These are phyloP conservation scores for Mormyrops attenuatus DNA, from an alignment of 2,797 vertebrate species.

Conservation along the genomic window DNA sequence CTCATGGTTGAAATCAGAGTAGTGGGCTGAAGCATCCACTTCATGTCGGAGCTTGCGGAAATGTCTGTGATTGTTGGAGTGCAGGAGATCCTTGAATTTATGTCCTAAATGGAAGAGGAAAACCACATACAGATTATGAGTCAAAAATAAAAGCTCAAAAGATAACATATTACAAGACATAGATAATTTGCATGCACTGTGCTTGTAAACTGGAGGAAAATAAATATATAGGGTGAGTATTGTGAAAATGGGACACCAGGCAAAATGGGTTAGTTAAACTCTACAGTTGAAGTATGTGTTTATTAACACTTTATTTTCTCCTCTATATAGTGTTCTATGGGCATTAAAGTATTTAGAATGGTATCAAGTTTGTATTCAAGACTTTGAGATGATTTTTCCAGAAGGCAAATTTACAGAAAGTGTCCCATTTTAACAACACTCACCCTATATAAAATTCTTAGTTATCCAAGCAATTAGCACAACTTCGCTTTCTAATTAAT, in stretches of 20 bases:
- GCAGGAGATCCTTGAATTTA: conserved; percentile 79
- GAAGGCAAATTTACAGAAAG: not conserved
- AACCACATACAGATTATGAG: not conserved
- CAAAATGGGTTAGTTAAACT: not conserved
- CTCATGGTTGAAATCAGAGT: conserved; percentile 72
- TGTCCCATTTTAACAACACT: not conserved
- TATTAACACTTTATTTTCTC: not conserved
- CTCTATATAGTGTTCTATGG: not conserved
- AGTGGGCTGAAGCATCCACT: conserved; percentile 85
- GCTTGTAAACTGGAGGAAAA: not conserved
- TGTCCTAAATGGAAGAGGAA: conserved; percentile 66
- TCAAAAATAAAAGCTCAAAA: not conserved
- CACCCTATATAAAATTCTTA: not conserved
- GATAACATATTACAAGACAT: not conserved
- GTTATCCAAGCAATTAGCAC: not conserved
- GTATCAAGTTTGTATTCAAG: not conserved
- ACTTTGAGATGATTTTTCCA: not conserved
- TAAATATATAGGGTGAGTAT: not conserved
- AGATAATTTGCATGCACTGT: not conserved
- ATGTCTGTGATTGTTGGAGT: conserved; percentile 87
- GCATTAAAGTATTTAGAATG: not conserved
- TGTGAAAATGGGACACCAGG: not conserved
- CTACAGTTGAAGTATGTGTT: not conserved
- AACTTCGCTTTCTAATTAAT: not conserved
- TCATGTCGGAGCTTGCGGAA: conserved; percentile 77